phyloP scores from a whole-genome alignment of 2,113 vertebrate species.

The Barbus barbus region DNA sequence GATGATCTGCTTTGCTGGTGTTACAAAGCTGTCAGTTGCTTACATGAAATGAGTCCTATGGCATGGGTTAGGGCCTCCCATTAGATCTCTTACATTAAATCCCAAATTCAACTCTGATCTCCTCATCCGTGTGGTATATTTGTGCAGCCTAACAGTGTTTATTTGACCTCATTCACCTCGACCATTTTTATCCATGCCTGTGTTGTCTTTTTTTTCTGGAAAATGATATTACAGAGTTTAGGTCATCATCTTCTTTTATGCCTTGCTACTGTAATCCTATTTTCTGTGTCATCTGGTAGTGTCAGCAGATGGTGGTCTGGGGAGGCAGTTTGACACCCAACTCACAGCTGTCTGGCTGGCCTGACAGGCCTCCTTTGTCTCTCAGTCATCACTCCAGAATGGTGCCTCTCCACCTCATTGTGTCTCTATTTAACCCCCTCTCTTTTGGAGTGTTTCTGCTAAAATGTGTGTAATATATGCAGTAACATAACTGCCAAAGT shows the following conservation, averaged over 20 bases:
- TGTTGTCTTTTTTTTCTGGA: constrained; percentile 58
- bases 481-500: constrained; percentile 55
- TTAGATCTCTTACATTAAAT: constrained; percentile 34
- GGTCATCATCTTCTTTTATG: constrained; percentile 70
- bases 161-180: constrained; percentile 67
- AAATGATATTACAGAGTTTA: constrained; percentile 74
- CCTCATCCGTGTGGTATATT: constrained; percentile 13
- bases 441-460: constrained; percentile 55
- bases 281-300: constrained; percentile 77
- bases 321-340: constrained; percentile 63
- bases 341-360: constrained; percentile 69
- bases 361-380: constrained; percentile 67
- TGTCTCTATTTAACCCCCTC: constrained; percentile 57
- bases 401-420: constrained; percentile 48
- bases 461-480: constrained; percentile 62
- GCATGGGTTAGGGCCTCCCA: constrained; percentile 8
- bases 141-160: constrained; percentile 21
- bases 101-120: constrained; percentile 37
- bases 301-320: constrained; percentile 70
- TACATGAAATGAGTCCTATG: neutral
- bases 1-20: neutral
- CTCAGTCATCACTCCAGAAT: constrained; percentile 59
- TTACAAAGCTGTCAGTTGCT: neutral
- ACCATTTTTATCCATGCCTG: constrained; percentile 58
- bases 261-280: constrained; percentile 76